phyloP scores from a whole-genome alignment of 2,797 vertebrate species.

The Tarsius wallacei region DNA sequence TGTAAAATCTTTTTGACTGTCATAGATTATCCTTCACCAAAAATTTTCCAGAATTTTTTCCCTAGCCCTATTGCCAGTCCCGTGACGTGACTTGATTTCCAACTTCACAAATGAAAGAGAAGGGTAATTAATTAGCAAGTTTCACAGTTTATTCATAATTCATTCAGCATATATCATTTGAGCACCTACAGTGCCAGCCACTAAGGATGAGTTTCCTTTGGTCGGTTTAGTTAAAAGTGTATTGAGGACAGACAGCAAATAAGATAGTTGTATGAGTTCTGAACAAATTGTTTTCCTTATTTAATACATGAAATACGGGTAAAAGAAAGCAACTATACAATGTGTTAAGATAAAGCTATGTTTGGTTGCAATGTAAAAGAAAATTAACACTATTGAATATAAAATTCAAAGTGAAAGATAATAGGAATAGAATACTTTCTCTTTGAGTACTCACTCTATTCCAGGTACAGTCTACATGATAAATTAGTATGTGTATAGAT shows the following conservation, averaged over 20 bases:
- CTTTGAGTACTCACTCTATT: background rate
- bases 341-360: constrained; percentile 3
- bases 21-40: constrained; percentile 8
- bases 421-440: constrained; percentile 6
- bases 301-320: constrained; percentile 37
- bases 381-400: background rate
- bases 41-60: constrained; percentile 64
- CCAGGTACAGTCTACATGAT: background rate
- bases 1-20: constrained; percentile 20
- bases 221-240: background rate
- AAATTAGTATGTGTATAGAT: background rate
- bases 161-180: constrained; percentile 55
- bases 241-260: constrained; percentile 32
- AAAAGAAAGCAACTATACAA: constrained; percentile 20
- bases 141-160: constrained; percentile 66
- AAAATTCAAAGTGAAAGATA: constrained; percentile 17
- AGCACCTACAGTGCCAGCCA: background rate
- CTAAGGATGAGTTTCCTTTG: constrained; percentile 22
- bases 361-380: background rate
- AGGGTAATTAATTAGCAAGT: constrained; percentile 55
- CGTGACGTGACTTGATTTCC: constrained; percentile 25
- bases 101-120: constrained; percentile 41
- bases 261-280: constrained; percentile 1
- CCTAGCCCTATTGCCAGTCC: background rate
- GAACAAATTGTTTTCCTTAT: constrained; percentile 44